These are phyloP conservation scores for Hedychridium roseum DNA, from an alignment of 2,888 invertebrate species.

Conservation along the genomic window DNA sequence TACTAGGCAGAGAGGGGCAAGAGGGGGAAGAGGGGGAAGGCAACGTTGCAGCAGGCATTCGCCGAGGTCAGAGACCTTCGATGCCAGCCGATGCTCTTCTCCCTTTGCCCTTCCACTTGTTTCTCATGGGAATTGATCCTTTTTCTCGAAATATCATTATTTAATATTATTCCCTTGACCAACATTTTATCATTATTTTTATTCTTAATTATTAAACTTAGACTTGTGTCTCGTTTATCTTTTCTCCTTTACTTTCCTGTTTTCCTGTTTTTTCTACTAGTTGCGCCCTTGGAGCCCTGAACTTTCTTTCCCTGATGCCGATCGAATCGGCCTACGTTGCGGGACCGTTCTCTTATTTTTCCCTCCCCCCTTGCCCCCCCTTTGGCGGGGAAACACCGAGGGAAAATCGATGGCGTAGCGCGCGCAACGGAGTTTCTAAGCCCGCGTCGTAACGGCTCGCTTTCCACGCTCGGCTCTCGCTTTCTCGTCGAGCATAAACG, in stretches of 20 bases:
- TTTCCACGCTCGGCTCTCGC: conserved; percentile 35
- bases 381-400: conserved; percentile 2
- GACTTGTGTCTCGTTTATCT: too few species aligned
- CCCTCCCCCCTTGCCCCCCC: not conserved
- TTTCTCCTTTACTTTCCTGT: conserved; percentile 30
- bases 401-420: conserved; percentile 9
- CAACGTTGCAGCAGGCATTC: conserved; percentile 50
- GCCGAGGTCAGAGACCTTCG: conserved; percentile 61
- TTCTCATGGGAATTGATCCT: too few species aligned
- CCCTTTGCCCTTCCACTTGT: conserved; percentile 21
- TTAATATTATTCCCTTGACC: too few species aligned
- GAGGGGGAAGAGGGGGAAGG: too few species aligned
- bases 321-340: too few species aligned
- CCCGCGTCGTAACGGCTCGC: conserved; percentile 24
- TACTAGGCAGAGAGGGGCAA: not conserved
- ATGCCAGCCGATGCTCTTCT: conserved; percentile 51
- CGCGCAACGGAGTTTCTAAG: conserved; percentile 20
- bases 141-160: too few species aligned
- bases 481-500: conserved; percentile 28
- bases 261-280: too few species aligned
- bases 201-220: too few species aligned
- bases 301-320: too few species aligned
- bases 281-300: too few species aligned
- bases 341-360: not conserved
- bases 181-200: too few species aligned